phyloP scores from a whole-genome alignment of 2,888 invertebrate species.

The Eristalis intricaria region DNA sequence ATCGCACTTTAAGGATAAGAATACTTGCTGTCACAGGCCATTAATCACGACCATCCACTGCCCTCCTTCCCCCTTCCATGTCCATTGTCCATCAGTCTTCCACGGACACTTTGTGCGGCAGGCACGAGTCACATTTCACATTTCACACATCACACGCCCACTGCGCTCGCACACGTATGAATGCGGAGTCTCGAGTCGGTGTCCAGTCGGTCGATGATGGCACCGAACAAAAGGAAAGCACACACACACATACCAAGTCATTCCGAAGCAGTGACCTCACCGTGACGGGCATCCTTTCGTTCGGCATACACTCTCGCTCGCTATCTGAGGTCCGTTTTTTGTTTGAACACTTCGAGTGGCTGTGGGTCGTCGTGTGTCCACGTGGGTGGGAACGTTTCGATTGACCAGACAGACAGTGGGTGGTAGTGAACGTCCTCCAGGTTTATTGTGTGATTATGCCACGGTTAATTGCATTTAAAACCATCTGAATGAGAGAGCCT shows the following conservation, averaged over 20 bases:
- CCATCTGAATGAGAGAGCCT: conserved; percentile 18
- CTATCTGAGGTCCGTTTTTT: conserved; percentile 23
- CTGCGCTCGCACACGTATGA: background rate
- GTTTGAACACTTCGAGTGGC: background rate
- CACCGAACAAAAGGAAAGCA: background rate
- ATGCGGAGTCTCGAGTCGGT: conserved; percentile 8
- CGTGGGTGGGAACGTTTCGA: conserved; percentile 10
- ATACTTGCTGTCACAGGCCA: conserved; percentile 9
- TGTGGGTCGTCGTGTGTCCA: background rate
- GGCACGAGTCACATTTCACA: background rate
- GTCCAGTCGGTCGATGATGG: background rate
- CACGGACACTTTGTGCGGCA: background rate
- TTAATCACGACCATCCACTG: conserved; percentile 44
- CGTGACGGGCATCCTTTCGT: conserved; percentile 7
- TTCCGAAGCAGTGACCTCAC: conserved; percentile 42
- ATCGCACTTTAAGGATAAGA: conserved; percentile 23
- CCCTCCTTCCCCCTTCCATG: background rate
- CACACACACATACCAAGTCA: background rate
- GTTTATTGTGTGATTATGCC: conserved; percentile 30
- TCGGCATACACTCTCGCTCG: background rate
- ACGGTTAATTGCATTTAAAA: conserved; percentile 46
- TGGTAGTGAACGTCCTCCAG: conserved; percentile 23
- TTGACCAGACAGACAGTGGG: conserved; percentile 12
- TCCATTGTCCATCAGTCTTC: conserved; percentile 20
- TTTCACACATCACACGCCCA: background rate